Base-by-base conservation (phyloP, 1,140 invertebrate species). In the Charaxes varanes region DNA sequence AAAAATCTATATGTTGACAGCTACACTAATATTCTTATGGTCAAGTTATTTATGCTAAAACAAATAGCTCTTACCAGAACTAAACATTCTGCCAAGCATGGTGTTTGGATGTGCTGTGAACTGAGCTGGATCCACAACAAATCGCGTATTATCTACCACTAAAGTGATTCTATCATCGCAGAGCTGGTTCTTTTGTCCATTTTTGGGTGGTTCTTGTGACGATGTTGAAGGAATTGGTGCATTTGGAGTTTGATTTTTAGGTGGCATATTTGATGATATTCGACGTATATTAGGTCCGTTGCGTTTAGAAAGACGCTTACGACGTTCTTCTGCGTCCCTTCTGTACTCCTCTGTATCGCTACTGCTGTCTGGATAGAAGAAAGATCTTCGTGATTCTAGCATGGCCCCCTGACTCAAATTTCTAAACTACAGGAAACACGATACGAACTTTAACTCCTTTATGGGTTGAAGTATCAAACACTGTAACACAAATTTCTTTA, bases 71-170 rank as follows among this genome's bases (percentile, higher is more conserved):
- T 58, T 47, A 26, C 95, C 94, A 8, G 95, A 94, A 70, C 94
- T 96, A 72, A 98, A 98, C 97, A 99, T 99, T 62, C 97, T 91
- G 12, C 97, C 97, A 3, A 96, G 60, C 94, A 97, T 96, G 0
- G 96, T 97, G 69, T 97, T 95, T 3, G 95, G 95, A 83, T 96
- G 92, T 1, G 93, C 92, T 4, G 93, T 93, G 62, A 99, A 97
- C 32, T 98, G 86, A 6, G 93, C 90, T 2, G 94, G 94, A 83
- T 98, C 96, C 1, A 98, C 90, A 3, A 97, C 90, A 76, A 96
- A 97, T 53, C 96, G 86, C 0, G 96, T 97, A 51, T 95, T 96
- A 70, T 98, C 97, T 3, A 98, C 97, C 8, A 98, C 91, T 13
- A 98, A 86, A 1, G 95, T 97, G 11, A 98, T 91, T 24, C 92